A percentile compares a stretch with the other conserved stretches of the same genome.
These are phyloP conservation scores for Emys orbicularis DNA, from an alignment of 2,797 vertebrate genomes.

Conservation along the genomic window DNA sequence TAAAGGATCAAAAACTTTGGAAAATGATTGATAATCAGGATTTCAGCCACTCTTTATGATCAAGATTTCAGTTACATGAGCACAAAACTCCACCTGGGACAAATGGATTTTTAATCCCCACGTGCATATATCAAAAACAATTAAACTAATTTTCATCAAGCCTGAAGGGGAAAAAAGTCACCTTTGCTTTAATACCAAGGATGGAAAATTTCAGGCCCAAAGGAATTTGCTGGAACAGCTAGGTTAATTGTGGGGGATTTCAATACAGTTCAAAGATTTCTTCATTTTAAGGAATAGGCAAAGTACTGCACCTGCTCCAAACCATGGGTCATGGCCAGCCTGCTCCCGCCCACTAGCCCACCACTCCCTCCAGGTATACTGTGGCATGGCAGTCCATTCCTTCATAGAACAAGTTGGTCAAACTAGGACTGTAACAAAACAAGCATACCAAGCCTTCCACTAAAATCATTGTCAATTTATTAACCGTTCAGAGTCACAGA, in stretches of 20 bases:
- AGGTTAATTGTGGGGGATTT: not conserved
- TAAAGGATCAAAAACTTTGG: not conserved
- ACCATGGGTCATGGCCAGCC: not conserved
- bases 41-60: accelerated
- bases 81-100: not conserved
- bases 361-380: accelerated
- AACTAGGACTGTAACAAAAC: not conserved
- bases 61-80: not conserved
- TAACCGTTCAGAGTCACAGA: not conserved
- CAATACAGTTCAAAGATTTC: not conserved
- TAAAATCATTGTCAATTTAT: not conserved
- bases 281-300: not conserved
- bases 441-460: not conserved
- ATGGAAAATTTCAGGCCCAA: not conserved
- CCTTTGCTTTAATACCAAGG: not conserved
- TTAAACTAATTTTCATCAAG: no score
- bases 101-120: not conserved
- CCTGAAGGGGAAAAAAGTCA: not conserved
- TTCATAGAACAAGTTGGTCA: not conserved
- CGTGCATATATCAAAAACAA: not conserved
- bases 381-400: not conserved
- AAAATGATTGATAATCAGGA: not conserved
- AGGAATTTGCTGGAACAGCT: not conserved
- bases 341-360: not conserved
- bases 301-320: not conserved